Conservation (phyloP, 2,888 invertebrate genomes). For the Colostygia pectinataria region DNA sequence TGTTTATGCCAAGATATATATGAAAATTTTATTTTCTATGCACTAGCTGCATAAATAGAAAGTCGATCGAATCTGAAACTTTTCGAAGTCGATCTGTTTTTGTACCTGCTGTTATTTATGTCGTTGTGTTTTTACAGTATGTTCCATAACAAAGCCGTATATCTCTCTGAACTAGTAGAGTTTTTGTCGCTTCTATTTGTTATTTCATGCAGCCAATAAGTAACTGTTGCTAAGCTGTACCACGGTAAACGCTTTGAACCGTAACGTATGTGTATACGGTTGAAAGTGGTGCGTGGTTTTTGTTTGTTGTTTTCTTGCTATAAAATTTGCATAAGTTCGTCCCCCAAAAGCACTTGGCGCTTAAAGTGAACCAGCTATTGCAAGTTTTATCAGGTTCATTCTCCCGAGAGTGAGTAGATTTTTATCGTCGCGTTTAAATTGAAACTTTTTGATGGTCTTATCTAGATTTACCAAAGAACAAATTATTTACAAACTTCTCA, state of each 20-base stretch:
- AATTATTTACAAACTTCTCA: not conserved
- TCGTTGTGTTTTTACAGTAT: slow-evolving; percentile 6
- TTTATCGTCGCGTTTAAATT: not conserved
- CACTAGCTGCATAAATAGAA: too few relatives aligned
- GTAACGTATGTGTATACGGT: not conserved
- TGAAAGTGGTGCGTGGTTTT: slow-evolving; percentile 15
- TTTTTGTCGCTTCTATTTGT: slow-evolving; percentile 8
- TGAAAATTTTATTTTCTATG: slow-evolving; percentile 3
- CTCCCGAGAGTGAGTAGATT: not conserved
- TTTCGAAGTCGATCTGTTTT: not conserved
- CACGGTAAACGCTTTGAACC: not conserved
- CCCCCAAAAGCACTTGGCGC: slow-evolving; percentile 32
- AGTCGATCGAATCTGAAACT: not conserved
- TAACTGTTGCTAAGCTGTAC: slow-evolving; percentile 16
- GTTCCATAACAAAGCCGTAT: slow-evolving; percentile 12
- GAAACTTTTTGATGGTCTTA: too few relatives aligned
- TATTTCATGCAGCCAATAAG: slow-evolving; percentile 25
- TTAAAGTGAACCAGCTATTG: slow-evolving; percentile 35
- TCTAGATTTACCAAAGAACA: too few relatives aligned
- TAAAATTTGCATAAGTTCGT: slow-evolving; percentile 43
- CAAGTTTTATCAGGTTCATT: slow-evolving; percentile 41
- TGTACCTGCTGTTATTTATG: not conserved
- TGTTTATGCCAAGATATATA: slow-evolving; percentile 2
- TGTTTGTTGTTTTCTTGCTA: slow-evolving; percentile 28
- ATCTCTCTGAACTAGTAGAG: slow-evolving; percentile 8